phyloP scores from a whole-genome alignment of 2,888 invertebrate species.

The Drosophila antonietae region DNA sequence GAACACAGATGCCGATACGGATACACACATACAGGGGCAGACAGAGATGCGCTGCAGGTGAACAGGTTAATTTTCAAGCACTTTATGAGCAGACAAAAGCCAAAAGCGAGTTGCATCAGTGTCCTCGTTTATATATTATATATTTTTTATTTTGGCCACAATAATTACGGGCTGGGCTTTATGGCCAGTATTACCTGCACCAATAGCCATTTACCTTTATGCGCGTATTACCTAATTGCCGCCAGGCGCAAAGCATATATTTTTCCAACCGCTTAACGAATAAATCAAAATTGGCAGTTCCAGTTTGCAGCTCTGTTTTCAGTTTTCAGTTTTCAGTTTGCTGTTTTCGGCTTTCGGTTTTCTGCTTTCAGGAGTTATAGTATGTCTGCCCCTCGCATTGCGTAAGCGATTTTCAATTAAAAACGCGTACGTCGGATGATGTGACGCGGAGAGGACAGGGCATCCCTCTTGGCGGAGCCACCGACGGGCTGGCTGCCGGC shows the following conservation, averaged over 20 bases:
- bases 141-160: constrained; percentile 41
- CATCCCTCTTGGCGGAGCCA: constrained; percentile 6
- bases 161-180: constrained; percentile 44
- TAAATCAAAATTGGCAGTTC: constrained; percentile 68
- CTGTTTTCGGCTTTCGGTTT: background rate
- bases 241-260: constrained; percentile 56
- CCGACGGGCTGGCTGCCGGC: constrained; percentile 9
- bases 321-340: background rate
- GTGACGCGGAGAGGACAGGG: constrained; percentile 14
- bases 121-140: constrained; percentile 36
- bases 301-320: constrained; percentile 34
- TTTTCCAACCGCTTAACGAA: constrained; percentile 39
- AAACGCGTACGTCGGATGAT: constrained; percentile 33
- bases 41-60: constrained; percentile 46
- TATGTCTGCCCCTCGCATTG: constrained; percentile 33
- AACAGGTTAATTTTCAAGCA: constrained; percentile 64
- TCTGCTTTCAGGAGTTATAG: background rate
- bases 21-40: constrained; percentile 9
- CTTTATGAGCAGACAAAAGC: constrained; percentile 30
- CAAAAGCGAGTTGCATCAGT: constrained; percentile 41
- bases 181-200: constrained; percentile 37
- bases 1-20: constrained; percentile 23
- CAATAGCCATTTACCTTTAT: constrained; percentile 56
- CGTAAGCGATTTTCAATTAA: constrained; percentile 71
- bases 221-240: constrained; percentile 67